phyloP scores from a whole-genome alignment of 2,888 invertebrate genomes.

The Chrysotoxum bicinctum region DNA sequence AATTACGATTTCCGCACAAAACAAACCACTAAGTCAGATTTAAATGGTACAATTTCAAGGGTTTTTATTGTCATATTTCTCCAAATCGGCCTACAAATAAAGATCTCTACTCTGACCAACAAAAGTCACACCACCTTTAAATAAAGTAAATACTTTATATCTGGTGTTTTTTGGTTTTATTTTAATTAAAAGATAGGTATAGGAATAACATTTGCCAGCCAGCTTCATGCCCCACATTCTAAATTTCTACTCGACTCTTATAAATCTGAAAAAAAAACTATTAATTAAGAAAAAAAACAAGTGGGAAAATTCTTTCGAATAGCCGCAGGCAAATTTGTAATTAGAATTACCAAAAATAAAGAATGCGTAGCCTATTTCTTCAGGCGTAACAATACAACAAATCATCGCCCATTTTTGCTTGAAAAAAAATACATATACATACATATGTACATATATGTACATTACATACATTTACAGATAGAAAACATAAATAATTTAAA shows the following conservation, averaged over 20 bases:
- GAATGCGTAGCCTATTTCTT: constrained; percentile 56
- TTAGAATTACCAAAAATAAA: constrained; percentile 2
- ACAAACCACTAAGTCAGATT: no score
- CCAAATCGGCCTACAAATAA: no score
- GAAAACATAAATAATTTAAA: neutral
- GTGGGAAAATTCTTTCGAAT: constrained; percentile 11
- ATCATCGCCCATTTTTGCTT: constrained; percentile 46
- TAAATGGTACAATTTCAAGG: no score
- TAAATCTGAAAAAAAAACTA: constrained; percentile 10
- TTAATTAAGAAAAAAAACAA: neutral
- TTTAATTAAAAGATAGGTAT: neutral
- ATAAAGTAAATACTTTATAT: neutral
- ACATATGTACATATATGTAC: no score
- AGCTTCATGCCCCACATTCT: neutral
- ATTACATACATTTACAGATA: no score
- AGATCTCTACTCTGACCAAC: no score
- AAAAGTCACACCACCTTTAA: no score
- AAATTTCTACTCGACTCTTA: neutral
- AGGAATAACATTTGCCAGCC: neutral
- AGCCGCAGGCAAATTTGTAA: neutral
- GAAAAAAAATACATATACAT: neutral
- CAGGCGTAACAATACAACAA: constrained; percentile 40
- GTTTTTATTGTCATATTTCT: no score
- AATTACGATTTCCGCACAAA: no score
- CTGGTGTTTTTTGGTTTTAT: neutral